Conservation (phyloP, 1,140 invertebrate species). For the Calosoma granatense region DNA sequence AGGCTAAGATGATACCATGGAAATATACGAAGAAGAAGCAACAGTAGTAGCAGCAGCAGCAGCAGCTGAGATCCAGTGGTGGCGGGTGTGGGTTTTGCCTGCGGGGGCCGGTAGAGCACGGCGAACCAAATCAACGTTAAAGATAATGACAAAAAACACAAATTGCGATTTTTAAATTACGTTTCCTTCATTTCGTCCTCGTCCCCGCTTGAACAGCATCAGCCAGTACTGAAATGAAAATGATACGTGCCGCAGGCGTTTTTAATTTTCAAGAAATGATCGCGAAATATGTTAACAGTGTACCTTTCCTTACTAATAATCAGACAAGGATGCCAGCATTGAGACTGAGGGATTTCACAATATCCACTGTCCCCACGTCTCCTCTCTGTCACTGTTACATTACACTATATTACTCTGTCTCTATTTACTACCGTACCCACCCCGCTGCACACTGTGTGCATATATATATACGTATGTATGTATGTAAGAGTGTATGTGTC, state of each 20-base stretch:
- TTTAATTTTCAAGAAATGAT: conserved; percentile 34
- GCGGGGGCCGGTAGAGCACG: background rate
- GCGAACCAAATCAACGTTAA: conserved; percentile 4
- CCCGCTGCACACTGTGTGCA: background rate
- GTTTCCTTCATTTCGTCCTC: conserved; percentile 24
- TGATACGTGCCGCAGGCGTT: conserved; percentile 31
- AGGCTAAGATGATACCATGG: background rate
- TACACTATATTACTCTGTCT: no score
- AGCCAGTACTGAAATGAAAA: conserved; percentile 29
- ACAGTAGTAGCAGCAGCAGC: no score
- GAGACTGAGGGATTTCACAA: background rate
- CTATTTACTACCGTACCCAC: no score
- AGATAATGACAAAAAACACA: conserved; percentile 28
- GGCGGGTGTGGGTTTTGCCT: background rate
- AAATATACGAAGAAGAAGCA: background rate
- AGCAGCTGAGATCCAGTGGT: background rate
- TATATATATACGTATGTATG: background rate
- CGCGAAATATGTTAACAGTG: conserved; percentile 27
- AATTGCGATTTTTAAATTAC: conserved; percentile 31
- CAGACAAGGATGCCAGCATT: background rate
- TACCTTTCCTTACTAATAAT: conserved; percentile 2
- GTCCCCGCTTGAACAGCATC: no score
- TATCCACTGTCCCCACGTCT: no score
- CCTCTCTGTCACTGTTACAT: no score
- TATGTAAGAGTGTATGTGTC: background rate